Evolutionary conservation across 1,140 invertebrate genomes (phyloP).

Genomic region (Papilio aristodemus): DNA sequence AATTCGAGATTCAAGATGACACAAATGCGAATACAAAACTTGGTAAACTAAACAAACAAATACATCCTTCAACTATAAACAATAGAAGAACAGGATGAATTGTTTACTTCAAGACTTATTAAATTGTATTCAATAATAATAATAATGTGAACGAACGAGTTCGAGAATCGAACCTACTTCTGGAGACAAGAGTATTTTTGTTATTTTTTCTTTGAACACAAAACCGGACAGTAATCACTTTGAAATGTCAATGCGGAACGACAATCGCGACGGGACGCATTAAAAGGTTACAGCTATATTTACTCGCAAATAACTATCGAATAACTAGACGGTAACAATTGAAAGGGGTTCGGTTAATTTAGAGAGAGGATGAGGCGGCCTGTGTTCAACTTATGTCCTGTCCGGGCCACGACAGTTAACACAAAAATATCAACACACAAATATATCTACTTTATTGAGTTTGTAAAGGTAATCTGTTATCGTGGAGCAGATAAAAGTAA

Average conservation of each 20-base stretch:
- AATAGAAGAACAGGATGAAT: background rate
- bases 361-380: too few relatives aligned
- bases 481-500: too few relatives aligned
- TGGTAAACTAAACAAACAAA: background rate
- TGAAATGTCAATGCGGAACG: conserved; percentile 1
- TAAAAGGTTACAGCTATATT: conserved; percentile 20
- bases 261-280: background rate
- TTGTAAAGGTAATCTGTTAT: too few relatives aligned
- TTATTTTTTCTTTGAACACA: background rate
- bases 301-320: background rate
- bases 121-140: too few relatives aligned
- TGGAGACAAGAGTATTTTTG: background rate
- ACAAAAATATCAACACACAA: too few relatives aligned
- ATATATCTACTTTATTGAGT: too few relatives aligned
- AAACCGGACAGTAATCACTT: background rate
- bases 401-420: too few relatives aligned
- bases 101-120: background rate
- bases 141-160: too few relatives aligned
- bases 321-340: background rate
- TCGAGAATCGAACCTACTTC: background rate
- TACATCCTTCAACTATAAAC: background rate
- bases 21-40: background rate
- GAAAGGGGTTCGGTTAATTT: too few relatives aligned
- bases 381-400: too few relatives aligned
- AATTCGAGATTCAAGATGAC: conserved; percentile 16